These are phyloP conservation scores for Triplophysa dalaica DNA, from an alignment of 2,113 vertebrate species.

Conservation along the genomic window DNA sequence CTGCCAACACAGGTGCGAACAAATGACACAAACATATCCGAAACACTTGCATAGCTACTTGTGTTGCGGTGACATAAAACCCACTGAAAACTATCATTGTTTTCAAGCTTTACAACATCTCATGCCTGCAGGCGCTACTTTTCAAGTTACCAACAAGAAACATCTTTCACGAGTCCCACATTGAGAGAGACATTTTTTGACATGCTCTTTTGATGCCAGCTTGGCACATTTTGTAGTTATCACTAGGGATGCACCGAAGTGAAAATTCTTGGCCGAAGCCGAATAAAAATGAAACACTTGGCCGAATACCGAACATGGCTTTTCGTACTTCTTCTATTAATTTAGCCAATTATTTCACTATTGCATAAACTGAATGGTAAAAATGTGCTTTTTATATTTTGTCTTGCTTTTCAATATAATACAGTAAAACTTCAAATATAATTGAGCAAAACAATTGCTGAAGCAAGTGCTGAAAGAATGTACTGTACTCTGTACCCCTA, in stretches of 20 bases:
- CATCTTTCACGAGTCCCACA: not conserved
- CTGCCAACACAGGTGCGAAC: constrained; percentile 26
- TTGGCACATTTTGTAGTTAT: not conserved
- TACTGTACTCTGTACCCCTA: too few species aligned
- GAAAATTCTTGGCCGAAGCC: too few species aligned
- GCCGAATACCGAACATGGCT: too few species aligned
- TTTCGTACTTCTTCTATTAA: too few species aligned
- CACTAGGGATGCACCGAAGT: not conserved
- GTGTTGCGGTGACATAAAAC: not conserved
- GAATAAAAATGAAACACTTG: too few species aligned
- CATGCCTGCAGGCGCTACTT: constrained; percentile 12
- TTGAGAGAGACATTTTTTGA: not conserved
- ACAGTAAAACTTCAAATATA: too few species aligned
- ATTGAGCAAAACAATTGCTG: too few species aligned
- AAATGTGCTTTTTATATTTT: too few species aligned
- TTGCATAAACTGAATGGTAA: too few species aligned
- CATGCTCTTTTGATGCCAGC: not conserved
- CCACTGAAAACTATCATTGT: not conserved
- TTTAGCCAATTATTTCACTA: too few species aligned
- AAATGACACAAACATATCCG: not conserved
- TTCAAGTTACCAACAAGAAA: constrained; percentile 10
- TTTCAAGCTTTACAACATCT: constrained; percentile 18
- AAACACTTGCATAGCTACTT: not conserved
- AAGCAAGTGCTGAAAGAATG: too few species aligned
- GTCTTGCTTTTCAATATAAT: too few species aligned